A percentile compares a stretch with the other conserved stretches of the same genome.
Conservation (phyloP, 2,113 vertebrate species). For the Tyto alba region DNA sequence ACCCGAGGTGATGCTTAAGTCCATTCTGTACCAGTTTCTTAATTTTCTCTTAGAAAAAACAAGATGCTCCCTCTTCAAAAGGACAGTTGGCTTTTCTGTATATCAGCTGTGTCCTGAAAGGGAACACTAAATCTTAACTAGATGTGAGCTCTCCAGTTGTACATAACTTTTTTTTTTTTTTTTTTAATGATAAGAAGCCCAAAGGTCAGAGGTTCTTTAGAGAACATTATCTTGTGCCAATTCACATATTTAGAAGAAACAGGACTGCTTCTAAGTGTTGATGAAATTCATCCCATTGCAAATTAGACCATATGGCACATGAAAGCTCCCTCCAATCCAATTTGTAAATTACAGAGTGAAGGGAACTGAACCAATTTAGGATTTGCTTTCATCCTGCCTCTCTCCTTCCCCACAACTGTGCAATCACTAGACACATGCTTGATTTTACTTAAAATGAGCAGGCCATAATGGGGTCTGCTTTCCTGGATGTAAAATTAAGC, state of each 20-base stretch:
- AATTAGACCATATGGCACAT: not conserved
- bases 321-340: not conserved
- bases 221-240: not conserved
- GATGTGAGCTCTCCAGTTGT: not conserved
- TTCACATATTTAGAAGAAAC: not conserved
- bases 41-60: not conserved
- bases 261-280: not conserved
- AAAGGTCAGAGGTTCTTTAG: not conserved
- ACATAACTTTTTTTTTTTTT: not conserved
- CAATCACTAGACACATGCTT: not conserved
- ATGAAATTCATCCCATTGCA: not conserved
- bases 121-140: not conserved
- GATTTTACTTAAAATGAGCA: not conserved
- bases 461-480: not conserved
- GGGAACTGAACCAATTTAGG: not conserved
- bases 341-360: not conserved
- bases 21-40: not conserved
- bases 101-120: not conserved
- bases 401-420: not conserved
- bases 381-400: conserved; percentile 8
- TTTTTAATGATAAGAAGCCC: not conserved
- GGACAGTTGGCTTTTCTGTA: not conserved
- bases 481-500: not conserved
- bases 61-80: not conserved
- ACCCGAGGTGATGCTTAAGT: not conserved